Percentiles rank a stretch among this genome's conserved stretches.
Evolutionary conservation across 1,140 invertebrate species (phyloP).

Genomic region (Pseudomyrmex gracilis): DNA sequence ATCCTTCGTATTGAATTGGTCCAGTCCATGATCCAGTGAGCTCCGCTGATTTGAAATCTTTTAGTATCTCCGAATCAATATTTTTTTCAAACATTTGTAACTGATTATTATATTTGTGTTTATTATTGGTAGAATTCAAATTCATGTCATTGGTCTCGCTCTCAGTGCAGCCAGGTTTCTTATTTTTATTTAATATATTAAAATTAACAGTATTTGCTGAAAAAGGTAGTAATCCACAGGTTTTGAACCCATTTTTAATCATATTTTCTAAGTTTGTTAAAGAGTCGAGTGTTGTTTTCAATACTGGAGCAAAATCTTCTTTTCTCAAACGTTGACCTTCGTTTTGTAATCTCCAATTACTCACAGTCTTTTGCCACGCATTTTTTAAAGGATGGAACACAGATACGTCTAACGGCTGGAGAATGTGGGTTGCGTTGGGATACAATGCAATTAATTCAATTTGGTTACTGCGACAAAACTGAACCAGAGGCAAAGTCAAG

Average conservation of each 20-base stretch:
- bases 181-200: background rate
- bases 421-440: conserved; percentile 78
- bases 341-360: background rate
- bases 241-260: background rate
- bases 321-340: background rate
- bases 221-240: background rate
- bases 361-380: background rate
- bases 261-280: background rate
- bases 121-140: too few species aligned
- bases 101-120: background rate
- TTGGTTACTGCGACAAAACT: too few species aligned
- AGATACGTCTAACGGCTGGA: conserved; percentile 79
- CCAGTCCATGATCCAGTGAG: too few species aligned
- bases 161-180: background rate
- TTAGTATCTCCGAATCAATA: background rate
- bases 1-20: background rate
- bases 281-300: background rate
- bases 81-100: background rate
- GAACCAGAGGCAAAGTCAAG: too few species aligned
- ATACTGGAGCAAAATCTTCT: background rate
- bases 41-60: too few species aligned
- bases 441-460: too few species aligned
- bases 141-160: too few species aligned
- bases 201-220: background rate
- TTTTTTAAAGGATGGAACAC: conserved; percentile 73